These are phyloP conservation scores for Macrotrachela quadricornifera DNA, from an alignment of 1,140 invertebrate genomes.

Conservation along the genomic window DNA sequence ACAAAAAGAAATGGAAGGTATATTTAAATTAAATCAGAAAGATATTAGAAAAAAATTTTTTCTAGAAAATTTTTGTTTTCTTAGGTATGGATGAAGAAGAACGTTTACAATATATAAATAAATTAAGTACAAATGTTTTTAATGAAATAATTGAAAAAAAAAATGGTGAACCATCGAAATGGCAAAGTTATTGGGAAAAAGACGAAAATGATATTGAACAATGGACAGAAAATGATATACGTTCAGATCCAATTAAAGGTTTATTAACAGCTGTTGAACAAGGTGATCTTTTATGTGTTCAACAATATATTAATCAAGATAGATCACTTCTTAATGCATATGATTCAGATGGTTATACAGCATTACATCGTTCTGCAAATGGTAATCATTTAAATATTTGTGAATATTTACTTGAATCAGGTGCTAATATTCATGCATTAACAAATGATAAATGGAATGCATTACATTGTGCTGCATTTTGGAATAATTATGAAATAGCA, in stretches of 20 bases:
- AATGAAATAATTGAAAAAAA: not conserved
- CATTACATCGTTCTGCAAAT: constrained; percentile 69
- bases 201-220: constrained; percentile 9
- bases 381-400: constrained; percentile 56
- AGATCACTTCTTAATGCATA: constrained; percentile 38
- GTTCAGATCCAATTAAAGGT: constrained; percentile 2
- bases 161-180: not conserved
- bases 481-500: constrained; percentile 60
- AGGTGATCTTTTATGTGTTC: constrained; percentile 12
- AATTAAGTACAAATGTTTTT: not conserved
- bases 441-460: constrained; percentile 74
- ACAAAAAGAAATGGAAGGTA: too few relatives aligned
- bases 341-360: constrained; percentile 73
- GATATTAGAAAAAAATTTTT: too few relatives aligned
- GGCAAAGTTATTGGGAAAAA: constrained; percentile 10
- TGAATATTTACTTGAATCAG: constrained; percentile 41
- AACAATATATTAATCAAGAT: not conserved
- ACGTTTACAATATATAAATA: too few relatives aligned
- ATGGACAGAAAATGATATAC: constrained; percentile 6
- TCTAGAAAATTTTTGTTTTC: too few relatives aligned
- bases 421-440: constrained; percentile 46
- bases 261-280: constrained; percentile 8
- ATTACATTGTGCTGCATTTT: constrained; percentile 57
- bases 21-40: too few relatives aligned
- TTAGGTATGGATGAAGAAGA: too few relatives aligned